Base-by-base conservation (phyloP, 2,113 vertebrate genomes). In the Psilopogon haemacephalus region DNA sequence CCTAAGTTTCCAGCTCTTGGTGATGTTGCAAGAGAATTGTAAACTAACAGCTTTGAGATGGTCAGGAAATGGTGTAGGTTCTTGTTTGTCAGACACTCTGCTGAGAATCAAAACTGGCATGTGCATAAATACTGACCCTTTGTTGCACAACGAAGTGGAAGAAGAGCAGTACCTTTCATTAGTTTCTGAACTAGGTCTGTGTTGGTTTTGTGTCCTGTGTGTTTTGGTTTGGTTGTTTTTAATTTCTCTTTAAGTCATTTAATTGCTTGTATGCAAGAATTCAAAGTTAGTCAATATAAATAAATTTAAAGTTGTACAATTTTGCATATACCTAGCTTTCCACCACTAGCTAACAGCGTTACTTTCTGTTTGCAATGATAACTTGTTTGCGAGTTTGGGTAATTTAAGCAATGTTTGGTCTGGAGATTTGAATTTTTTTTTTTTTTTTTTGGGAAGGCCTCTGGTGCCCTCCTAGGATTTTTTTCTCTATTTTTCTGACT, bases 301-400 rank as follows among this genome's bases (percentile, higher is more conserved):
- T 4, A 18, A 40, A n/a, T n/a, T n/a, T 72, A 42, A 55, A 48
- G 8, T 64, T 70, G 16, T 70, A 35, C 26, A 15, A 10, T 73
- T 92, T 70, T 67, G 30, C 10, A 11, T 32, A 12, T 88, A 62
- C 56, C 48, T 83, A 54, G 60, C 35, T 84, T 89, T 88, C 69
- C 26, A 65, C 85, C 78, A 23, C 68, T 91, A 92, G 71, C 82
- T 93, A 95, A 94, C 92, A 91, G 90, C 52, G 62, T 89, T 88
- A 93, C 89, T 89, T 95, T 81, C 75, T 65, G 33, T 84, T 86
- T 89, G 63, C 50, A 28, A 11, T 62, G 55, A 8, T 64, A 60
- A 80, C 42, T 85, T 74, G 26, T n/a, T 17, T 42, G 32, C 16
- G 55, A 86, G 59, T 85, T 79, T 72, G 46, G 18, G 54, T 74